Evolutionary conservation across 2,888 invertebrate species (phyloP).

Genomic region (Xylota segnis): DNA sequence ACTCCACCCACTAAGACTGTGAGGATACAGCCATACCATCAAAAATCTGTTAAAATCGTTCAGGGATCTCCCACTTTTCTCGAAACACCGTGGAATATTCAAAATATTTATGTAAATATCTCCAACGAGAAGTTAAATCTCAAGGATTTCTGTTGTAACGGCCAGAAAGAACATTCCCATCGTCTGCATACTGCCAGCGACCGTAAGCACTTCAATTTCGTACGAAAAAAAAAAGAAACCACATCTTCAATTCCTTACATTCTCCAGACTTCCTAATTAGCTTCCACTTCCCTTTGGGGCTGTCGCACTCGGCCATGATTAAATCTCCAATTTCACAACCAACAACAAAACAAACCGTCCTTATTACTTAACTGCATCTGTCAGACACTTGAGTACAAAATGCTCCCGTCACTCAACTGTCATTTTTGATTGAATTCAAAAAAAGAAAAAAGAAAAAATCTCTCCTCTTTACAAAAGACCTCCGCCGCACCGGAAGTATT

Average conservation of each 20-base stretch:
- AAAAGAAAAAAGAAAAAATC: conserved; percentile 2
- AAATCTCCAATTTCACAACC: conserved; percentile 44
- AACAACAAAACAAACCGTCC: conserved; percentile 14
- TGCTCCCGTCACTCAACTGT: conserved; percentile 65
- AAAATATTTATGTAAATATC: too few relatives aligned
- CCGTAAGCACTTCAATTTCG: neutral
- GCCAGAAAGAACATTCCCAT: neutral
- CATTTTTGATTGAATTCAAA: conserved; percentile 61
- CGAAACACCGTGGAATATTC: too few relatives aligned
- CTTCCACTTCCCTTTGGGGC: conserved; percentile 17
- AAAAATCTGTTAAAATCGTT: too few relatives aligned
- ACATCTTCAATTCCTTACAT: conserved; percentile 45
- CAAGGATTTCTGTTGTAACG: too few relatives aligned
- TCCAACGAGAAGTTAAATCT: too few relatives aligned
- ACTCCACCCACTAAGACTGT: too few relatives aligned
- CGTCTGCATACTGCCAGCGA: neutral
- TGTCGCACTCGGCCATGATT: conserved; percentile 21
- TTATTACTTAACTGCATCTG: conserved; percentile 49
- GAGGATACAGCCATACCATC: too few relatives aligned
- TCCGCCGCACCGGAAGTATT: conserved; percentile 60
- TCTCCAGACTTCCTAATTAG: conserved; percentile 71
- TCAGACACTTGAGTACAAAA: conserved; percentile 48
- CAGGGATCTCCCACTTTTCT: too few relatives aligned
- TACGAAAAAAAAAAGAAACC: conserved; percentile 14
- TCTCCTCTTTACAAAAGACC: conserved; percentile 27